phyloP scores from a whole-genome alignment of 2,113 vertebrate species.

The Neolamprologus kungweensis region DNA sequence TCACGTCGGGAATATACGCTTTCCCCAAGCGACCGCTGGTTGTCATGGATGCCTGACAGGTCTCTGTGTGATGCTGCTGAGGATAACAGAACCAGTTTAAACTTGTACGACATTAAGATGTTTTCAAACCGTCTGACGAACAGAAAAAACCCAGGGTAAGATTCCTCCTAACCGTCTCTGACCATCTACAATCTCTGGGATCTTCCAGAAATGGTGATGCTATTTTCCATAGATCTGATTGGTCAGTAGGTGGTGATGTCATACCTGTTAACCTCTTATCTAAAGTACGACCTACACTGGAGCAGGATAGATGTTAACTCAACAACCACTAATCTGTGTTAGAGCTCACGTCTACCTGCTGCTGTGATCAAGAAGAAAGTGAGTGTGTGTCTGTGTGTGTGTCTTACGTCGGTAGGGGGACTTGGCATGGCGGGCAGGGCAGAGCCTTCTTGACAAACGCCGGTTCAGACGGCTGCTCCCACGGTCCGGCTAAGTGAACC shows the following conservation, averaged over 20 bases:
- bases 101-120: neutral
- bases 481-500: constrained; percentile 84
- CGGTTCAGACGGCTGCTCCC: constrained; percentile 83
- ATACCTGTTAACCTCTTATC: rapidly evolving
- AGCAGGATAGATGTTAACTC: neutral
- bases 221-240: neutral
- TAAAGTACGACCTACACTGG: neutral
- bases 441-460: constrained; percentile 81
- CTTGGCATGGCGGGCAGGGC: constrained; percentile 83
- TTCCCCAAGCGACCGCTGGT: rapidly evolving
- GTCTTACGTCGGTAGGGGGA: constrained; percentile 79
- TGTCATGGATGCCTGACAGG: neutral
- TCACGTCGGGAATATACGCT: rapidly evolving
- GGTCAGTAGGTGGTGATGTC: rapidly evolving
- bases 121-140: rapidly evolving
- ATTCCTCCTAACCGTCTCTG: neutral
- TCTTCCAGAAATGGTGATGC: neutral
- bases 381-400: rapidly evolving
- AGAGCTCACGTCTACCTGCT: rapidly evolving
- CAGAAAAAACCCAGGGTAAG: rapidly evolving
- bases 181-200: too few relatives aligned
- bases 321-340: neutral
- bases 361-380: neutral
- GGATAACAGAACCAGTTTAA: neutral
- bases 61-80: neutral